Percentiles rank a stretch among this genome's conserved stretches.
Evolutionary conservation across 2,888 invertebrate species (phyloP).

Genomic region (Caenorhabditis plicata): DNA sequence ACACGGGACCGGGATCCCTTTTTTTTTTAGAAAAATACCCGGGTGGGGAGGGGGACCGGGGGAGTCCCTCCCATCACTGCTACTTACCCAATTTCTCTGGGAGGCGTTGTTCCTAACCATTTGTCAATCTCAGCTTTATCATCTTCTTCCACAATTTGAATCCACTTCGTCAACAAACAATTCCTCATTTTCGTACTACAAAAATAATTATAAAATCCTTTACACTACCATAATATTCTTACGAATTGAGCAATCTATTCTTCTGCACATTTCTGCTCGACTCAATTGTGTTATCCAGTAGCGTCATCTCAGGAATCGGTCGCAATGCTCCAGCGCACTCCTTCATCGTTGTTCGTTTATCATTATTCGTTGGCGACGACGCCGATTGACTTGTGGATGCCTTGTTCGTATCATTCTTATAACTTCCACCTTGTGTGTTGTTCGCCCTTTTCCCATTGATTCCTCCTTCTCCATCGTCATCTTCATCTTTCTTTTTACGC

Average conservation of each 20-base stretch:
- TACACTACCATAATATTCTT: not conserved
- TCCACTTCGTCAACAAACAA: no score
- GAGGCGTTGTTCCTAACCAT: conserved; percentile 42
- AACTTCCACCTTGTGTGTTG: conserved; percentile 2
- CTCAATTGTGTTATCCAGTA: conserved; percentile 36
- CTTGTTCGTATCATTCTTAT: conserved; percentile 12
- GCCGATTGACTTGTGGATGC: not conserved
- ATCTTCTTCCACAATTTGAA: conserved; percentile 15
- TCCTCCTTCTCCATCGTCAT: conserved; percentile 22
- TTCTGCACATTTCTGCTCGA: conserved; percentile 5
- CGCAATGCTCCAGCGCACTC: conserved; percentile 20
- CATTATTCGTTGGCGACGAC: not conserved
- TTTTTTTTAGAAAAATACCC: no score
- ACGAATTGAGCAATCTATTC: conserved; percentile 20
- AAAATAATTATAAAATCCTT: not conserved
- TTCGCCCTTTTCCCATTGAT: conserved; percentile 4
- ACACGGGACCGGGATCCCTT: no score
- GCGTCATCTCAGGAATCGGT: conserved; percentile 52
- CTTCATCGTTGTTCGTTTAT: conserved; percentile 12
- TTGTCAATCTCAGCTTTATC: conserved; percentile 1
- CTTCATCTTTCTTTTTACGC: conserved; percentile 27
- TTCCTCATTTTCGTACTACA: conserved; percentile 24
- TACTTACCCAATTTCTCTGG: conserved; percentile 28
- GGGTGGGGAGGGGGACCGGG: no score
- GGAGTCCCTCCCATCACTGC: not conserved